Percentiles rank a stretch among this genome's conserved stretches.
Evolutionary conservation across 2,888 invertebrate species (phyloP).

Genomic region (Aphidius colemani): DNA sequence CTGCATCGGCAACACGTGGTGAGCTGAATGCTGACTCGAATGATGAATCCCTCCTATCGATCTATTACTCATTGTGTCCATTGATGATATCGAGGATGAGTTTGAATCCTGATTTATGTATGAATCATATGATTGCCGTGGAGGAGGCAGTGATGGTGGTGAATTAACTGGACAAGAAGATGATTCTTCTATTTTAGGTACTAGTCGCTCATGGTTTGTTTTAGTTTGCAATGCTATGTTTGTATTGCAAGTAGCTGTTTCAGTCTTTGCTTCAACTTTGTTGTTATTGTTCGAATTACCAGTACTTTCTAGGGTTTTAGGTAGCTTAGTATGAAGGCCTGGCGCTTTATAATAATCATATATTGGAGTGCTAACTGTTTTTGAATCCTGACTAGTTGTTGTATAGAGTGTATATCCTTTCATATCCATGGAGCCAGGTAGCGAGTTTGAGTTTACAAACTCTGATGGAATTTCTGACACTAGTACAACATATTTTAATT

Average conservation of each 20-base stretch:
- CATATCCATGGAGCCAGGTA: conserved; percentile 55
- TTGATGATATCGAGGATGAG: conserved; percentile 71
- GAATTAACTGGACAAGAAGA: conserved; percentile 60
- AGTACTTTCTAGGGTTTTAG: conserved; percentile 61
- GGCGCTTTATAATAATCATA: conserved; percentile 55
- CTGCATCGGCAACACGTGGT: conserved; percentile 62
- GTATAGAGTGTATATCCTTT: conserved; percentile 54
- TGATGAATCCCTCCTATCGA: conserved; percentile 59
- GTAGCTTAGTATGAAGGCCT: conserved; percentile 61
- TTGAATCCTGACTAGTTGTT: conserved; percentile 49
- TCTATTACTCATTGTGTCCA: conserved; percentile 67
- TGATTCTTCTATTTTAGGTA: conserved; percentile 70
- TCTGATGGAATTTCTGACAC: conserved; percentile 57
- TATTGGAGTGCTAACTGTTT: conserved; percentile 51
- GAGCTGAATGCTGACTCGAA: conserved; percentile 61
- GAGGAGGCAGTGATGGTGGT: conserved; percentile 61
- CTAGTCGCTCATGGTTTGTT: conserved; percentile 62
- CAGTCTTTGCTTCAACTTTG: conserved; percentile 52
- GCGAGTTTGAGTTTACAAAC: conserved; percentile 55
- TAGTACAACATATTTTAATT: conserved; percentile 28
- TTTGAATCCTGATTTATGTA: conserved; percentile 74
- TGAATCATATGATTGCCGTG: conserved; percentile 66
- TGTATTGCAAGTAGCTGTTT: conserved; percentile 60
- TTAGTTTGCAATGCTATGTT: conserved; percentile 40
- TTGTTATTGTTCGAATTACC: conserved; percentile 35